Percentiles rank a stretch among this genome's conserved stretches.
These are phyloP conservation scores for Portevinia maculata DNA, from an alignment of 2,888 invertebrate species.

Conservation along the genomic window DNA sequence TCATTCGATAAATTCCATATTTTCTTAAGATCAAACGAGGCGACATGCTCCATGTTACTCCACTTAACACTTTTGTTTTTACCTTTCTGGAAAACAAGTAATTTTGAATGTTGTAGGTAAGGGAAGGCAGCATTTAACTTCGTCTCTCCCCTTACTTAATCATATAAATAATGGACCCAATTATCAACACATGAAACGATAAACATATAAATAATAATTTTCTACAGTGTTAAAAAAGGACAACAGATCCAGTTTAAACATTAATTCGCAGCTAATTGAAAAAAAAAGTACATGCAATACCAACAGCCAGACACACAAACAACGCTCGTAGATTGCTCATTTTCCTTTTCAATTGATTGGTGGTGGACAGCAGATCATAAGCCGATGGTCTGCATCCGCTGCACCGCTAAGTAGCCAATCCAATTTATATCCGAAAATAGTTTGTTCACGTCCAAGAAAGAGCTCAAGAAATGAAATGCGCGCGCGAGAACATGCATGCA, in stretches of 20 bases:
- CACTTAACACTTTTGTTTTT: not conserved
- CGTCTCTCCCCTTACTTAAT: not conserved
- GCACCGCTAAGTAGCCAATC: constrained; percentile 59
- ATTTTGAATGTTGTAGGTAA: not conserved
- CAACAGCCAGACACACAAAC: not conserved
- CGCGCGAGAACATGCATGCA: constrained; percentile 44
- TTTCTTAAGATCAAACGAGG: constrained; percentile 2
- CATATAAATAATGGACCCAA: not conserved
- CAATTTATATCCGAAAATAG: constrained; percentile 62
- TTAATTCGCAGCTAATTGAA: constrained; percentile 61
- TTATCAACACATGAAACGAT: not conserved
- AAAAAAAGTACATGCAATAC: constrained; percentile 13
- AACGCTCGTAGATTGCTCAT: constrained; percentile 30
- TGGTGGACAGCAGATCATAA: constrained; percentile 48
- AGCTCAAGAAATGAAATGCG: constrained; percentile 65
- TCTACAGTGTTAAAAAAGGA: constrained; percentile 11
- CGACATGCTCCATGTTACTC: not conserved
- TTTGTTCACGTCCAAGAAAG: constrained; percentile 56
- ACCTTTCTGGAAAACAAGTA: not conserved
- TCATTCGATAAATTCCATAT: not conserved
- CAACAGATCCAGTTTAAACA: constrained; percentile 43
- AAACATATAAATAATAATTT: not conserved
- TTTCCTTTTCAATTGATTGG: constrained; percentile 58
- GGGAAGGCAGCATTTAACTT: constrained; percentile 1
- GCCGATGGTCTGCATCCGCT: constrained; percentile 37